Percentiles rank a stretch among this genome's conserved stretches.
Conservation (phyloP, 2,113 vertebrate genomes). For the Paradoxurus hermaphroditus region DNA sequence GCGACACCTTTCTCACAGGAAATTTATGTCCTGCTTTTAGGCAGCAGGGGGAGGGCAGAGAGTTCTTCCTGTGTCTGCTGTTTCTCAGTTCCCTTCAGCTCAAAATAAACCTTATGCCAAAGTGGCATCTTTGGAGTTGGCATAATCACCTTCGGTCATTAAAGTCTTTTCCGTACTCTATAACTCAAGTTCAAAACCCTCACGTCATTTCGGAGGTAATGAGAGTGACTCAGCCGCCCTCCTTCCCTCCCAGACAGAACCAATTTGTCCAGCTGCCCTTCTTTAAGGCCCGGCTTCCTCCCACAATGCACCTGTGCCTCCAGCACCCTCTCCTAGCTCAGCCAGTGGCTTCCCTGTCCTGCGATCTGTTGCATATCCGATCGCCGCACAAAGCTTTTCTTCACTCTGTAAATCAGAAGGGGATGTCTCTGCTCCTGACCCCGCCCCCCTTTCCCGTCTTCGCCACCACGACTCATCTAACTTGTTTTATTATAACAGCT, state of each 20-base stretch:
- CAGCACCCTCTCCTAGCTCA: background rate
- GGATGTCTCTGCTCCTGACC: background rate
- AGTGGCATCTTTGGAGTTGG: background rate
- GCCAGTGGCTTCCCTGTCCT: background rate
- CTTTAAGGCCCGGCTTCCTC: background rate
- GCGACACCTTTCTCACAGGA: constrained; percentile 7
- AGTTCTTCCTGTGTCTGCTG: background rate
- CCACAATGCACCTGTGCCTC: background rate
- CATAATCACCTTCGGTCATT: background rate
- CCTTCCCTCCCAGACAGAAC: background rate
- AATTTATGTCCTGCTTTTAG: constrained; percentile 53
- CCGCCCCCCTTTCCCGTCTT: background rate
- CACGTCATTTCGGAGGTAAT: background rate
- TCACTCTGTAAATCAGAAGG: background rate
- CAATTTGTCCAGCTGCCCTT: background rate
- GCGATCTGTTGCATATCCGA: background rate
- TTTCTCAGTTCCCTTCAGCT: background rate
- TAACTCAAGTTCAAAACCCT: background rate
- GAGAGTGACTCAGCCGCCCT: background rate
- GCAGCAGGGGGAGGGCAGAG: background rate
- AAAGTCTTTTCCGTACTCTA: background rate
- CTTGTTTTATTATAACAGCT: background rate
- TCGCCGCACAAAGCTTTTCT: background rate
- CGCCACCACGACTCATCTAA: background rate
- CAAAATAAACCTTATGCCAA: background rate